A percentile compares a stretch with the other conserved stretches of the same genome.
Conservation (phyloP, 1,140 invertebrate species). For the Polypedilum vanderplanki region DNA sequence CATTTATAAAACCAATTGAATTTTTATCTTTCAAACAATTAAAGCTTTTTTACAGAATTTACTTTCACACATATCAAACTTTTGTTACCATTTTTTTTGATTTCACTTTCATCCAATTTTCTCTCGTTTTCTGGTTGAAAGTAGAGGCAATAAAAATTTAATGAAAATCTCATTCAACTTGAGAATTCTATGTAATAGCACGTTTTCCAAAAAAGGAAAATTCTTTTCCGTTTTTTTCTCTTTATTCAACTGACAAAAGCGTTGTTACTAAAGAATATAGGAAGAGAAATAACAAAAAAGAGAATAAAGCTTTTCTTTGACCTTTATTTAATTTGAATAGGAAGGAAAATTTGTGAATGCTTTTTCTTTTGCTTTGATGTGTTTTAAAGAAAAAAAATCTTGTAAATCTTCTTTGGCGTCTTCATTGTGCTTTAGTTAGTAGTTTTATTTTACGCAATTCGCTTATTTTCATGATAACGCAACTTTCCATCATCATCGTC, state of each 20-base stretch:
- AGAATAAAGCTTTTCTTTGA: no score
- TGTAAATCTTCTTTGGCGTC: background rate
- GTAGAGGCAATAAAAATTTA: background rate
- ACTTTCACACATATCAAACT: background rate
- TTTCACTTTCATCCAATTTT: no score
- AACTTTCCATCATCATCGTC: background rate
- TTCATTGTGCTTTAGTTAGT: background rate
- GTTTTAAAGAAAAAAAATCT: background rate
- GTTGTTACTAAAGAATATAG: no score
- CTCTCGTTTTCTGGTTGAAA: background rate
- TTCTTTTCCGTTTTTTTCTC: no score
- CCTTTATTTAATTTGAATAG: no score
- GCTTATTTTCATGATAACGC: background rate
- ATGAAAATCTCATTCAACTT: no score
- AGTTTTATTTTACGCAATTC: background rate
- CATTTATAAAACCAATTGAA: background rate
- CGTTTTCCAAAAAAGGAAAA: no score
- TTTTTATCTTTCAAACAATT: background rate
- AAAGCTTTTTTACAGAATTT: slow-evolving; percentile 11
- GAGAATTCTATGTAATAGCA: no score
- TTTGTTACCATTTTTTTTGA: background rate
- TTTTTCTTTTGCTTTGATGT: no score
- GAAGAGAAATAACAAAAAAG: no score
- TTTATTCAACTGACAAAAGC: no score
- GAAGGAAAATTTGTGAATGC: no score